Evolutionary conservation across 2,797 vertebrate species (phyloP).

Genomic region (Salmo trutta): DNA sequence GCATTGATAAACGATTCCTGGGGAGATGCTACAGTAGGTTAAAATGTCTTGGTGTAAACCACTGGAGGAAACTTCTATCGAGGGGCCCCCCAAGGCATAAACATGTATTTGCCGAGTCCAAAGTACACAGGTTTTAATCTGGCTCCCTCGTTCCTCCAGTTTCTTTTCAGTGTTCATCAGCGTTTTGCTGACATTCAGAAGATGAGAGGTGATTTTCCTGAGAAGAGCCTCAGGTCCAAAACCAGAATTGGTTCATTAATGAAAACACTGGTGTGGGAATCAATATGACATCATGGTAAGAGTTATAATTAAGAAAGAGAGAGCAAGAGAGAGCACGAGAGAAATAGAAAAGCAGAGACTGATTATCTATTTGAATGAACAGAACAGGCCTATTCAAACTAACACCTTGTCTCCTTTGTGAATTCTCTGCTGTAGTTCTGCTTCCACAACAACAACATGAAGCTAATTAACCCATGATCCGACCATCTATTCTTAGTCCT

Average conservation of each 20-base stretch:
- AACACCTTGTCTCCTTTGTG: conserved; percentile 4
- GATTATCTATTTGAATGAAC: neutral
- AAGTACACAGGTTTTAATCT: neutral
- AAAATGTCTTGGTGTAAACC: too few species aligned
- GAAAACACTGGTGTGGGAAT: conserved; percentile 41
- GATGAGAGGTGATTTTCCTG: conserved; percentile 32
- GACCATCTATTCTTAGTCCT: conserved; percentile 46
- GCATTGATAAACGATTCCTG: too few species aligned
- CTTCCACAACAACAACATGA: conserved; percentile 31
- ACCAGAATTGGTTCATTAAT: conserved; percentile 28
- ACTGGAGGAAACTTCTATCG: too few species aligned
- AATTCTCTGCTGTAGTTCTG: conserved; percentile 21
- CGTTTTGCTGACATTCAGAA: conserved; percentile 26
- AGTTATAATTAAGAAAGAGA: conserved; percentile 49
- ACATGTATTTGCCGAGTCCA: neutral
- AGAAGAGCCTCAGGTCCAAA: conserved; percentile 35
- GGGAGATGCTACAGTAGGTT: too few species aligned
- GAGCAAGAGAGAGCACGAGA: neutral
- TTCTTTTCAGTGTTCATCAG: conserved; percentile 13
- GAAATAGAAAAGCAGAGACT: neutral
- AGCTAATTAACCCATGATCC: conserved; percentile 58
- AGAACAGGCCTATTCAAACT: neutral
- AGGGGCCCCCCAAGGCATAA: neutral
- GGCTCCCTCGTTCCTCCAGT: conserved; percentile 4
- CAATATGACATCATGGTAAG: conserved; percentile 44